Conservation (phyloP, 30 jellyfish, hydroid and myxozoan species). For the Pelagia noctiluca region DNA sequence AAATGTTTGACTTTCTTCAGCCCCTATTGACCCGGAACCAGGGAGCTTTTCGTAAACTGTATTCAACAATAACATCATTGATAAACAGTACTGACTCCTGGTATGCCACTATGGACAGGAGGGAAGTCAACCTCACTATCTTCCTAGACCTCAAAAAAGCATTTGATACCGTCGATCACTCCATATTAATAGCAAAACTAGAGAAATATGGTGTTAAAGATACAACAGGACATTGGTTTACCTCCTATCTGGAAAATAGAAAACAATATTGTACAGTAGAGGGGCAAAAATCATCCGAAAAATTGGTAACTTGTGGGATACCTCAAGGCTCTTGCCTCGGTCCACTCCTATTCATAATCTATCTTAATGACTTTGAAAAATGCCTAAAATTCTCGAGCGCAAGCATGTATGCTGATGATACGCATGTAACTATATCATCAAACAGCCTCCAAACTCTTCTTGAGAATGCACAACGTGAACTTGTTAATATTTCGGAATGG, state of each 20-base stretch:
- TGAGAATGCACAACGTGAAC: conserved; percentile 1
- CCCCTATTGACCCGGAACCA: conserved; percentile 5
- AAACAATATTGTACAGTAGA: conserved; percentile 18
- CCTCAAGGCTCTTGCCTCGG: conserved; percentile 63
- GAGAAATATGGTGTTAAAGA: conserved; percentile 32
- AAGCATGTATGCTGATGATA: conserved; percentile 52
- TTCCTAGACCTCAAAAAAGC: conserved; percentile 54
- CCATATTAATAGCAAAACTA: conserved; percentile 13
- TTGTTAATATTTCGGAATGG: too few species aligned
- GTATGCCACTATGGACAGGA: conserved; percentile 39
- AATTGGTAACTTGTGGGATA: conserved; percentile 22
- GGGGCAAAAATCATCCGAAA: conserved; percentile 13
- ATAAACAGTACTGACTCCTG: conserved; percentile 47
- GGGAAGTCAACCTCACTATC: conserved; percentile 16
- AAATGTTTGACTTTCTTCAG: not conserved
- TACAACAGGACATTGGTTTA: conserved; percentile 35
- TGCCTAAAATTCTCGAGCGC: conserved; percentile 13
- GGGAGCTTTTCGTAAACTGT: not conserved
- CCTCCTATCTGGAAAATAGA: conserved; percentile 30
- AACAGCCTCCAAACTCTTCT: not conserved
- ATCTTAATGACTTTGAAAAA: conserved; percentile 38
- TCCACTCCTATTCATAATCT: conserved; percentile 57
- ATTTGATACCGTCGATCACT: conserved; percentile 36
- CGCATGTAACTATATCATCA: conserved; percentile 37
- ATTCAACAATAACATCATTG: conserved; percentile 26